phyloP scores from a whole-genome alignment of 64 coral and sea anemone species.

The Actinia tenebrosa region DNA sequence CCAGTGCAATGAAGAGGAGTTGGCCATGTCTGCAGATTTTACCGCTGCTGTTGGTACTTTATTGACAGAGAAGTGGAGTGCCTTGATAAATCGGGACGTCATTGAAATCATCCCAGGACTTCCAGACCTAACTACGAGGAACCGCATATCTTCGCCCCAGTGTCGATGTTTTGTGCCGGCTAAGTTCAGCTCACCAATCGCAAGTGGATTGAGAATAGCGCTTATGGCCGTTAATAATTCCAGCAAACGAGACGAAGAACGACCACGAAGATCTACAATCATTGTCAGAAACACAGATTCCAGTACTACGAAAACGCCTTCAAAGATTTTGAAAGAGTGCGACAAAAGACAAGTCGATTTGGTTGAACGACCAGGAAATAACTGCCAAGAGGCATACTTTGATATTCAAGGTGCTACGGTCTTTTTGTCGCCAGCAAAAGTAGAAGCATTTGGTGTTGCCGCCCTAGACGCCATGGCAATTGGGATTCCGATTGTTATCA shows the following conservation, averaged over 20 bases:
- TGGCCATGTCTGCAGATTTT: conserved; percentile 55
- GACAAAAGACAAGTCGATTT: not conserved
- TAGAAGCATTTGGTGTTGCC: conserved; percentile 47
- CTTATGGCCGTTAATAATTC: conserved; percentile 19
- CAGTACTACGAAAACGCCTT: not conserved
- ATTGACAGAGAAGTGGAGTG: conserved; percentile 46
- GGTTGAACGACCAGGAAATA: not conserved
- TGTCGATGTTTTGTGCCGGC: conserved; percentile 47
- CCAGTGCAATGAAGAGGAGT: conserved; percentile 11
- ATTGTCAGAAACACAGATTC: conserved; percentile 20
- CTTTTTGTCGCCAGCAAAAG: conserved; percentile 27
- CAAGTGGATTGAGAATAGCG: conserved; percentile 19
- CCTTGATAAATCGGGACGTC: conserved; percentile 48
- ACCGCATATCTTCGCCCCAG: conserved; percentile 43
- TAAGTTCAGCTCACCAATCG: not conserved
- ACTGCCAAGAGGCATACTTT: not conserved
- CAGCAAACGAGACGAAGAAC: not conserved
- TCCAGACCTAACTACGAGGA: conserved; percentile 29
- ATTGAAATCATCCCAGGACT: conserved; percentile 57
- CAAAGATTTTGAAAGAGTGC: not conserved
- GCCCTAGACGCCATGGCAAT: conserved; percentile 57
- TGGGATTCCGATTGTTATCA: conserved; percentile 51
- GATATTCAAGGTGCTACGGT: conserved; percentile 62
- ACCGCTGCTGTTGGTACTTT: conserved; percentile 38
- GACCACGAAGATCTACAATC: conserved; percentile 8